Conservation (phyloP, 2,113 vertebrate genomes). For the Ondatra zibethicus region DNA sequence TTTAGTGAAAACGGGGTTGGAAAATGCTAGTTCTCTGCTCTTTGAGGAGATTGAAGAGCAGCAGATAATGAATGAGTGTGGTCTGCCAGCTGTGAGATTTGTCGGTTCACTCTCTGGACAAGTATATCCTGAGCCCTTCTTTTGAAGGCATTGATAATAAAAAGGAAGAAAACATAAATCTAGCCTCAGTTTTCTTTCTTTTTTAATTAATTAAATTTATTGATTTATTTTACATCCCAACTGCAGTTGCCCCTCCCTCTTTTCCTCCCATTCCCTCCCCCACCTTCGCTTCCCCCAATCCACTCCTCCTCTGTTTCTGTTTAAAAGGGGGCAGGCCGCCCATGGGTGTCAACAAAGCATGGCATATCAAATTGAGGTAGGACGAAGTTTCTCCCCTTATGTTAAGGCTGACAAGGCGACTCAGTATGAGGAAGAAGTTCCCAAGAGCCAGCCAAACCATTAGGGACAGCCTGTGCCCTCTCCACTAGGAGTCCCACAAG, state of each 20-base stretch:
- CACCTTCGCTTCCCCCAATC: background rate
- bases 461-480: background rate
- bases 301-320: background rate
- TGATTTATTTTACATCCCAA: background rate
- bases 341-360: background rate
- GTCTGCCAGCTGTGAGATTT: background rate
- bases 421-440: background rate
- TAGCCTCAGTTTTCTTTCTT: background rate
- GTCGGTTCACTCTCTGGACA: background rate
- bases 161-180: conserved; percentile 10
- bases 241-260: background rate
- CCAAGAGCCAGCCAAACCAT: background rate
- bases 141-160: background rate
- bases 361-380: background rate
- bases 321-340: background rate
- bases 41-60: background rate
- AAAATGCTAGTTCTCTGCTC: background rate
- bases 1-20: background rate
- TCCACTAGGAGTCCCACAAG: background rate
- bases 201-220: background rate
- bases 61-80: background rate
- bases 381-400: background rate
- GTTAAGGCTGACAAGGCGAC: background rate
- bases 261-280: background rate
- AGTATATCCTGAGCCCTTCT: background rate